Evolutionary conservation across 2,888 invertebrate genomes (phyloP), one percentile per base, ranked within the genome.

Genomic region (Sipha maydis): DNA sequence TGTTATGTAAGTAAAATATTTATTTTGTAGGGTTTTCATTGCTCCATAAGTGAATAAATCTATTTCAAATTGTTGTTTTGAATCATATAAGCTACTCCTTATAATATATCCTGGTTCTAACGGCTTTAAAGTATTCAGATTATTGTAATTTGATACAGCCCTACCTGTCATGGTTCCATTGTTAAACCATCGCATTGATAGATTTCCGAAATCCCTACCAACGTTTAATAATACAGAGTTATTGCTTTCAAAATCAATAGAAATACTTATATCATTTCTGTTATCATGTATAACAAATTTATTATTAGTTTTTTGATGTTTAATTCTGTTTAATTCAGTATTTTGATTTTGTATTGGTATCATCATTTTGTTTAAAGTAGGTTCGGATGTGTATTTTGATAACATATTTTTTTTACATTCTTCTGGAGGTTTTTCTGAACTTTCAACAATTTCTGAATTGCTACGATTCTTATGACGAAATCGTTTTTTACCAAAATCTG

Each of bases 231-330:
- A 48, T 82, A 88, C 61, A n/a, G 88, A 82, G 21, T 88, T 61
- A 41, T 88, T 61, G 25, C 38, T 82, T 76, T 88, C 75, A 75
- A 82, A 88, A 48, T 82, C 61, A 41, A 88, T 67, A 61, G 88
- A 88, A 48, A 88, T 61, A 31, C 88, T 88, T 67, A 88, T 76
- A 34, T 31, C 88, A 75, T 88, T 82, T 67, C 38, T 75, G 31
- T 88, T 88, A 31, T 88, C 88, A n/a, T 88, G 88, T 67, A 88
- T 88, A 31, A 82, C 61, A 56, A 82, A 88, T 67, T n/a, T 88
- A 48, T 82, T 88, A 73, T 56, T 73, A 48, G 31, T 82, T 34
- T 61, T 28, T 82, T 80, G 79, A 31, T 73, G 41, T 41, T 61
- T 79, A 25, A 61, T 82, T 75, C 75, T 67, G 41, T 73, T 75